These are phyloP conservation scores for Eupristina koningsbergeri DNA, from an alignment of 1,140 invertebrate species.

Conservation along the genomic window DNA sequence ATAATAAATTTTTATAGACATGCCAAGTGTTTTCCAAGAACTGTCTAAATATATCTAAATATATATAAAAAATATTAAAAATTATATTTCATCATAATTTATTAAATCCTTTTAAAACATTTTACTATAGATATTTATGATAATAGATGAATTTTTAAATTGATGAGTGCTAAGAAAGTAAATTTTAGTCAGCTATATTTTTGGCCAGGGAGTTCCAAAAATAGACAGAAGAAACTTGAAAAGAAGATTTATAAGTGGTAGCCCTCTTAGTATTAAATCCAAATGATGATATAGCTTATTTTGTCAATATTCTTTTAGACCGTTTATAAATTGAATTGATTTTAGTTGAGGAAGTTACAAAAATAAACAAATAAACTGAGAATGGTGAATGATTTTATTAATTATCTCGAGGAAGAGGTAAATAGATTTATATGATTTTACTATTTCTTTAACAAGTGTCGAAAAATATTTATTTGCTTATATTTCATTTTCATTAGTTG, in stretches of 20 bases:
- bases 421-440: no score
- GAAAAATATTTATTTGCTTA: no score
- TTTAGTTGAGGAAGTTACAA: background rate
- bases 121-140: background rate
- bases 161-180: slow-evolving; percentile 7
- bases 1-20: background rate
- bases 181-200: slow-evolving; percentile 13
- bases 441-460: no score
- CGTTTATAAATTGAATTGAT: background rate
- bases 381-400: background rate
- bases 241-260: slow-evolving; percentile 21
- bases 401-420: background rate
- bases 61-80: background rate
- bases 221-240: slow-evolving; percentile 15
- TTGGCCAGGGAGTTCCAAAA: background rate
- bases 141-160: slow-evolving; percentile 16
- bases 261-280: background rate
- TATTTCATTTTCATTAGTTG: no score
- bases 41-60: background rate
- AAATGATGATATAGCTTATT: background rate
- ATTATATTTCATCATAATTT: background rate
- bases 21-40: background rate
- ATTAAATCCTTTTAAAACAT: slow-evolving; percentile 3
- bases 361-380: background rate
- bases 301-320: background rate